Evolutionary conservation across 2,113 vertebrate species (phyloP).

Genomic region (Ochotona princeps): DNA sequence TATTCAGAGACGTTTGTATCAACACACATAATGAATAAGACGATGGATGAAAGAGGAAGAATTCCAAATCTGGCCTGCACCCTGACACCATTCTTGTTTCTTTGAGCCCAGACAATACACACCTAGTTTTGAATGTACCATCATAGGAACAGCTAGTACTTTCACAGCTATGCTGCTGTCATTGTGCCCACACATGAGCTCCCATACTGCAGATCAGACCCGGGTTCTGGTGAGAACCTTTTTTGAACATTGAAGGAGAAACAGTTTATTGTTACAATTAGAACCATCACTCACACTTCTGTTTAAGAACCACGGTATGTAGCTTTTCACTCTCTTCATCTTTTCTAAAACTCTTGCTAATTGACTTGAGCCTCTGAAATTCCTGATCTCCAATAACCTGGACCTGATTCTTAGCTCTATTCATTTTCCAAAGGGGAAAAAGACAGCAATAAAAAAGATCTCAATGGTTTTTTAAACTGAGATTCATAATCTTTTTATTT

Average conservation of each 20-base stretch:
- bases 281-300: neutral
- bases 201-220: neutral
- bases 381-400: neutral
- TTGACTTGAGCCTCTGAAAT: neutral
- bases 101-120: neutral
- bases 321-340: neutral
- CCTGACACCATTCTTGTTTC: neutral
- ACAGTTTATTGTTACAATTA: neutral
- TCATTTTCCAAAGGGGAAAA: neutral
- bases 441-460: neutral
- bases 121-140: neutral
- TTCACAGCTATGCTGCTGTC: neutral
- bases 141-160: too few species aligned
- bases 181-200: neutral
- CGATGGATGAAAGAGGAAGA: neutral
- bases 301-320: conserved; percentile 6
- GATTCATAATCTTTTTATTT: conserved; percentile 40
- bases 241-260: neutral
- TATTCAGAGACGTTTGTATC: too few species aligned
- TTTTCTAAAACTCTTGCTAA: conserved; percentile 11
- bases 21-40: neutral
- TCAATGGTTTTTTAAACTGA: neutral
- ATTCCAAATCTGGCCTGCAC: neutral
- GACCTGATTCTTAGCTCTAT: neutral
- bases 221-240: neutral